Evolutionary conservation across 2,888 invertebrate genomes (phyloP), one percentile per base, ranked within the genome.

Genomic region (Scaeva pyrastri): DNA sequence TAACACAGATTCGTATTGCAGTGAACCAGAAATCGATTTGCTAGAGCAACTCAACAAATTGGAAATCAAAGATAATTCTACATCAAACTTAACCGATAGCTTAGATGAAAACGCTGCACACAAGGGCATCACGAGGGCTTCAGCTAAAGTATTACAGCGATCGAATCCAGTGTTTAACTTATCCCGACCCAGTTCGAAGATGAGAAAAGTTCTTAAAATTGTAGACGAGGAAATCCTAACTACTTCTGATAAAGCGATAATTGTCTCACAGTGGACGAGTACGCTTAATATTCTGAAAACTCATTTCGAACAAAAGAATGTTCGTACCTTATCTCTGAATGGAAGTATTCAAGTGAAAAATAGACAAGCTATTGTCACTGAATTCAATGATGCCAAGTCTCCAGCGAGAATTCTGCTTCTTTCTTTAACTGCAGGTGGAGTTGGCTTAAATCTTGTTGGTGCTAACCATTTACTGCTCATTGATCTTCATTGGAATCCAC

Each of bases 401-500:
- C 93, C 94, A 11, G 94, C 95, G 55, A 93, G 94, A 92, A 93
- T 97, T 81, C 93, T 99, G 92, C 93, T 99, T 52, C 93, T 99
- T 0, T 98, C 98, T 0, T 93, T 99, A 36, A 96, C 96, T 80
- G 98, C 99, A 52, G 99, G 98, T 60, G 99, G 98, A 31, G 98
- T 98, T 16, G 99, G 99, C 0, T 93, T 99, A 14, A 99, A 99
- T 94, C 94, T 99, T 72, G 94, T 97, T 76, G 99, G 98, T 2
- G 99, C 96, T 0, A 98, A 97, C 93, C 97, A 99, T 92, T 94
- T 99, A 60, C 94, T 98, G 39, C 93, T 99, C 41, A 92, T 98
- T 23, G 99, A 99, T 93, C 94, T 98, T 71, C 98, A 99, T 92
- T 99, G 98, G 98, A 99, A 99, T 94, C 99, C 99, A 0, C 98